Base-by-base conservation (phyloP, 2,113 vertebrate genomes). In the Passer domesticus region DNA sequence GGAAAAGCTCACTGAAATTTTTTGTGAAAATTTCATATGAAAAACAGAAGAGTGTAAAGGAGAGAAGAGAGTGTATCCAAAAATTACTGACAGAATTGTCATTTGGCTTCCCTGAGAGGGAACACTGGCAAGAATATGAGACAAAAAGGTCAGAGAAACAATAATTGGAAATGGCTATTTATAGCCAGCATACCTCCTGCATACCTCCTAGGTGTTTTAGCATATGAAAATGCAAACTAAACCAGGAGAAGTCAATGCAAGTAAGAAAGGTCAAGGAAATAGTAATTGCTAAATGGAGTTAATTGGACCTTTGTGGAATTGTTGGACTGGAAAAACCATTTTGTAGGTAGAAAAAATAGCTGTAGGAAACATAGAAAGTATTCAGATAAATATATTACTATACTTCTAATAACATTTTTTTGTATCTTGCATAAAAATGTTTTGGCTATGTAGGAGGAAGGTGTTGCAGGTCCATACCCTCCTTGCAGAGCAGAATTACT, bases 141-240 rank as follows among this genome's bases (percentile, higher is more conserved):
- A 72, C 52, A 72, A 75, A 96, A 88, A 94, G 90, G 92, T 93
- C 95, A 87, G 47, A 59, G 86, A 63, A 92, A 87, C 79, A 82
- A 64, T 87, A 94, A 92, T 82, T 92, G 68, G 64, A 90, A 93
- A 64, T 11, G 15, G 18, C 67, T 90, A 89, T 96, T 96, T 96
- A 92, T 92, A 95, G 68, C 27, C 44, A 56, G 68, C 27, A n/a
- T n/a, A n/a, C n/a, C 79, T 44, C 11, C n/a, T 59, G 55, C 72
- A 70, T 43, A 58, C 44, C 68, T 89, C 80, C 83, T 64, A 82
- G 83, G 59, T 84, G 77, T 82, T 90, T 59, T 39, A 85, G 87
- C 27, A 10, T 79, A 75, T 75, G 83, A 91, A 93, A 92, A 92
- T 91, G 47, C 74, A 87, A 59, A 68, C 37, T 81, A 81, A 56